phyloP scores from a whole-genome alignment of 2,888 invertebrate genomes.

The Campoletis raptor region DNA sequence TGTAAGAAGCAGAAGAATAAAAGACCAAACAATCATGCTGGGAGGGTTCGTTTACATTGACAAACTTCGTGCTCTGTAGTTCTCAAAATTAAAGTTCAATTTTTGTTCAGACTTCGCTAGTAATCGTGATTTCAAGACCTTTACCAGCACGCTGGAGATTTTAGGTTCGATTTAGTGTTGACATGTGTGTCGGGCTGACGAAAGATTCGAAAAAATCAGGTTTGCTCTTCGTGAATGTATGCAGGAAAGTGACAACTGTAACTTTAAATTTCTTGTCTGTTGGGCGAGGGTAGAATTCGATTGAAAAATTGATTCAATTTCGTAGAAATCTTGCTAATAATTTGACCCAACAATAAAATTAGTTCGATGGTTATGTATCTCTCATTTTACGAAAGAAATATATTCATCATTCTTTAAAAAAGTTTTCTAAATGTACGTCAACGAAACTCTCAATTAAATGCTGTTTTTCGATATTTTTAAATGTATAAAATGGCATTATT shows the following conservation, averaged over 20 bases:
- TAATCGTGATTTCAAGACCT: no score
- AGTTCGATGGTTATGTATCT: background rate
- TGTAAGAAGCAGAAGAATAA: constrained; percentile 69
- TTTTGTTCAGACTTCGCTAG: no score
- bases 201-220: no score
- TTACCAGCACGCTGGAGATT: no score
- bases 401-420: background rate
- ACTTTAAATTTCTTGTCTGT: no score
- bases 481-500: background rate
- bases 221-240: no score
- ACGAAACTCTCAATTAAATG: background rate
- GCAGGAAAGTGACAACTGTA: no score
- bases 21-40: constrained; percentile 68
- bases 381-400: background rate
- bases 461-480: background rate
- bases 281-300: background rate
- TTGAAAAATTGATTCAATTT: background rate
- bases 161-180: no score
- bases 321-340: background rate
- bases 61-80: background rate
- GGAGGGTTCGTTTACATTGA: background rate
- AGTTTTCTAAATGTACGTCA: background rate
- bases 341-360: background rate
- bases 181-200: no score
- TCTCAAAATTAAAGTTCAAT: no score